These are phyloP conservation scores for Suncus etruscus DNA, from an alignment of 2,113 vertebrate genomes.

Conservation along the genomic window DNA sequence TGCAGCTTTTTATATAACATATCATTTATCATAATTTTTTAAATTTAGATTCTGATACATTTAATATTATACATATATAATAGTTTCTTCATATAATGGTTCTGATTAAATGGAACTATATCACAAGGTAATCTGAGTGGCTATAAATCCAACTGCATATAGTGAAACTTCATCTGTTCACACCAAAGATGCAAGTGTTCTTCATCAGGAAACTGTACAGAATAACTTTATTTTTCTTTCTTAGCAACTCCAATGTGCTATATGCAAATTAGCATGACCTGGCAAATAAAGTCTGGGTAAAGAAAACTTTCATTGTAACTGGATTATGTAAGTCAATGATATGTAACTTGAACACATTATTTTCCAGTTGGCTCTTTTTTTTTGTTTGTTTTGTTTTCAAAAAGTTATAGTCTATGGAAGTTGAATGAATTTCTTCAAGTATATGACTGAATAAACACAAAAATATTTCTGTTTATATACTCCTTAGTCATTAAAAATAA, in stretches of 20 bases:
- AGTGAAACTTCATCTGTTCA: neutral
- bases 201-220: neutral
- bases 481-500: too few relatives aligned
- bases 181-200: neutral
- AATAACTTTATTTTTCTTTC: neutral
- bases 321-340: neutral
- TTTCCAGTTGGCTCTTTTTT: neutral
- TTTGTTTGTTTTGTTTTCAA: neutral
- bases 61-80: too few relatives aligned
- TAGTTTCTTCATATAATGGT: neutral
- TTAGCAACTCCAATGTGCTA: neutral
- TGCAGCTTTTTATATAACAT: slow-evolving; percentile 3
- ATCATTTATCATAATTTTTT: neutral
- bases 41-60: too few relatives aligned
- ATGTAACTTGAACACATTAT: neutral
- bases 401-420: neutral
- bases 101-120: neutral
- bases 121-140: neutral
- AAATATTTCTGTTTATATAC: too few relatives aligned
- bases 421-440: neutral
- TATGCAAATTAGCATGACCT: neutral
- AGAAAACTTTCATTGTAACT: neutral
- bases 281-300: neutral
- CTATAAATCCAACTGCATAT: neutral
- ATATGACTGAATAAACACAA: too few relatives aligned